Evolutionary conservation across 1,140 invertebrate genomes (phyloP), one percentile per base, ranked within the genome.

Genomic region (Rhyzopertha dominica): DNA sequence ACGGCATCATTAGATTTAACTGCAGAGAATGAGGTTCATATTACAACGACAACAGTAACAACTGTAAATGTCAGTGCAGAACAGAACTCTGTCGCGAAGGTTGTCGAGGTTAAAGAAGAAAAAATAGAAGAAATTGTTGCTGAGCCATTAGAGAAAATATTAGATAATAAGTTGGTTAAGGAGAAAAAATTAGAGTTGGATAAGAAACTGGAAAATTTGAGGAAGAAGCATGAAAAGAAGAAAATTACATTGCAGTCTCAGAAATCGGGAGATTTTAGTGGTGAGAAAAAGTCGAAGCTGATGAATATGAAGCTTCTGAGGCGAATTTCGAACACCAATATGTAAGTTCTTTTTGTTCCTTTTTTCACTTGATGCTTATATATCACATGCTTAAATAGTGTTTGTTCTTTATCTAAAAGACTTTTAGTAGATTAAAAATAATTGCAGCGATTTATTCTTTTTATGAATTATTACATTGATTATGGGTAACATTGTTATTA

Each of bases 201-300:
- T 24, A 90, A 92, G 59, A 94, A 95, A 62, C 65, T 96, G 29
- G 88, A 93, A 49, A 74, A 77, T 25, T 59, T 95, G 30, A 73
- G 79, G 30, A 88, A 90, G 61, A 95, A 94, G 59, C 82, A 89
- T 57, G 89, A 93, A 44, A 93, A 92, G 70, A 81, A 85, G 51
- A 80, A 78, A 58, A 59, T 74, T 25, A 74, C 79, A 45, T 59
- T 81, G 8, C 73, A 75, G n/a, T 69, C 74, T 14, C 72, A 76
- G 24, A 81, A 81, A 49, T 72, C 69, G n/a, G 67, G 71, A 0
- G 64, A 77, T n/a, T 79, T 79, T 30, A 75, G 76, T 43, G n/a
- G n/a, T n/a, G 79, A 79, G 60, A 74, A 75, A 36, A 78, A 62
- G 56, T 73, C 79, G 1, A 88, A 86, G 62, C 84, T 88, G 53